Evolutionary conservation across 2,888 invertebrate species (phyloP).

Genomic region (Hoplodrina blanda): DNA sequence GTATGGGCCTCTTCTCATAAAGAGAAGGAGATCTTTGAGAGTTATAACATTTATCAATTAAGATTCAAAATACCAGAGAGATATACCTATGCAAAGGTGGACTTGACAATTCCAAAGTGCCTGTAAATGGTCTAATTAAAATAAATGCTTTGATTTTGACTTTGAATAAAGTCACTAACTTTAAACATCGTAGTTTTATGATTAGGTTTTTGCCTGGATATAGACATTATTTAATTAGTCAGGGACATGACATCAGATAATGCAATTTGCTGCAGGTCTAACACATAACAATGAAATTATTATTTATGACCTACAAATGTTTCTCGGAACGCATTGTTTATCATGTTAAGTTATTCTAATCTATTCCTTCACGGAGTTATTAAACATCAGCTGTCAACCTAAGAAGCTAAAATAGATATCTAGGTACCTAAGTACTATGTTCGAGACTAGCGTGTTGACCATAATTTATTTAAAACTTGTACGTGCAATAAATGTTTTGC

Average conservation of each 20-base stretch:
- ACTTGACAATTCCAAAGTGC: too few species aligned
- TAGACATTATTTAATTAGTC: conserved; percentile 3
- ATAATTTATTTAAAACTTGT: conserved; percentile 30
- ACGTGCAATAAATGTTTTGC: conserved; percentile 18
- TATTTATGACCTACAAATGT: conserved; percentile 58
- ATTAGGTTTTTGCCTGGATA: background rate
- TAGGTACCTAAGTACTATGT: conserved; percentile 6
- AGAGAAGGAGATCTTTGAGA: too few species aligned
- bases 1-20: too few species aligned
- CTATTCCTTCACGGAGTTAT: conserved; percentile 53
- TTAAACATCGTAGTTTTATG: background rate
- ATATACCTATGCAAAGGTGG: too few species aligned
- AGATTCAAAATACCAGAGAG: background rate
- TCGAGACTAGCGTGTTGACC: conserved; percentile 13
- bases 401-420: conserved; percentile 30
- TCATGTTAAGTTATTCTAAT: conserved; percentile 52
- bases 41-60: too few species aligned
- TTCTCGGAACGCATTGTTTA: conserved; percentile 51
- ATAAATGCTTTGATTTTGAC: too few species aligned
- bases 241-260: conserved; percentile 36
- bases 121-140: too few species aligned
- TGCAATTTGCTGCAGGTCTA: conserved; percentile 28
- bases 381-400: conserved; percentile 50
- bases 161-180: background rate
- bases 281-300: conserved; percentile 51